Percentiles rank a stretch among this genome's conserved stretches.
Conservation (phyloP, 1,140 invertebrate genomes). For the Neotoxoptera formosana region DNA sequence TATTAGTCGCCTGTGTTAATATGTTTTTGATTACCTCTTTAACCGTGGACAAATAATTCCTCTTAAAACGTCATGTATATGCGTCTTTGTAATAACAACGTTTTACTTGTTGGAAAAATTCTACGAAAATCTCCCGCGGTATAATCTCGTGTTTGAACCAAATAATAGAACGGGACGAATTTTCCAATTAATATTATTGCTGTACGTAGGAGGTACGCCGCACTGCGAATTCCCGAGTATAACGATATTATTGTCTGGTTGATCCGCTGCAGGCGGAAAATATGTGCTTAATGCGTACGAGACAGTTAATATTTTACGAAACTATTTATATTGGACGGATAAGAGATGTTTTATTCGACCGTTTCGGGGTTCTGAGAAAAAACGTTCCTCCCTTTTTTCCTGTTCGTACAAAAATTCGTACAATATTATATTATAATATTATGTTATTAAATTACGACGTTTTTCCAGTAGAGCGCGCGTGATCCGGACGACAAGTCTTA, state of each 20-base stretch:
- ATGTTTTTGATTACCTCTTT: not conserved
- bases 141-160: not conserved
- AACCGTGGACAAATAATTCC: not conserved
- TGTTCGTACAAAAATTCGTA: too few relatives aligned
- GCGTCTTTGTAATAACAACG: too few relatives aligned
- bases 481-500: not conserved
- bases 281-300: not conserved
- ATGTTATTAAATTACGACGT: too few relatives aligned
- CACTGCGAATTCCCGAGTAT: not conserved
- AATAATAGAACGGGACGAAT: not conserved
- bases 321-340: not conserved
- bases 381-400: too few relatives aligned
- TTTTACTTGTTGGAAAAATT: not conserved
- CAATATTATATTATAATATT: too few relatives aligned
- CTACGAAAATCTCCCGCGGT: not conserved
- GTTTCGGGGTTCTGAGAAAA: not conserved
- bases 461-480: not conserved
- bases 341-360: not conserved
- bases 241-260: not conserved
- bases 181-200: not conserved
- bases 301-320: not conserved
- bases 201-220: not conserved
- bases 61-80: not conserved
- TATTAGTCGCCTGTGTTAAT: not conserved
- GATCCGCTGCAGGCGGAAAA: not conserved